Evolutionary conservation across 2,113 vertebrate species (phyloP).

Genomic region (Pseudorhombus dupliciocellatus): DNA sequence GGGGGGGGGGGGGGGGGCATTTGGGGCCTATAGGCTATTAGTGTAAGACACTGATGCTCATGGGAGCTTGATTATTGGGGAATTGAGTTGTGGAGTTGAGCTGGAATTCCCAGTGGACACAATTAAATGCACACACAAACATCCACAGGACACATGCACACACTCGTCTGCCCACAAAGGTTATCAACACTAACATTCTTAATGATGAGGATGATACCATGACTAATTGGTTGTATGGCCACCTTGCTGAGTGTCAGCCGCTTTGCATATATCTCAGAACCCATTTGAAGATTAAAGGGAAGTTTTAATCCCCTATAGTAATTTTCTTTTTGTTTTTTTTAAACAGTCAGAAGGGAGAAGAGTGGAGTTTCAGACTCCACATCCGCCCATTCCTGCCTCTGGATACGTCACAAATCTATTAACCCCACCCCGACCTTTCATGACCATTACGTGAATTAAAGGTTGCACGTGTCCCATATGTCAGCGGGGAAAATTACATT

Average conservation of each 20-base stretch:
- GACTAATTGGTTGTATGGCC: constrained; percentile 43
- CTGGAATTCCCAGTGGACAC: constrained; percentile 46
- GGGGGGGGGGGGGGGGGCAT: background rate
- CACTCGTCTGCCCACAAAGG: constrained; percentile 29
- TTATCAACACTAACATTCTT: constrained; percentile 38
- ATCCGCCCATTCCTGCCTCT: constrained; percentile 2
- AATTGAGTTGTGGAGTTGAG: constrained; percentile 33
- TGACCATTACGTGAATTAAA: constrained; percentile 38
- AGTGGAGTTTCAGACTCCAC: background rate
- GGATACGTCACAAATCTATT: constrained; percentile 43
- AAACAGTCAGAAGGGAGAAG: background rate
- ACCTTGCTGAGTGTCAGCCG: background rate
- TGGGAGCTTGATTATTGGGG: constrained; percentile 35
- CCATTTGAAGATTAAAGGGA: background rate
- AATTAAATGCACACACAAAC: constrained; percentile 57
- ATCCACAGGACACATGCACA: constrained; percentile 10
- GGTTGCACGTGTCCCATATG: constrained; percentile 31
- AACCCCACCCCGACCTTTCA: constrained; percentile 48
- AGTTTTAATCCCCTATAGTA: background rate
- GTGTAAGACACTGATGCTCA: background rate
- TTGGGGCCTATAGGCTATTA: background rate
- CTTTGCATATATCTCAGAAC: background rate
- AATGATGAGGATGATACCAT: constrained; percentile 43
- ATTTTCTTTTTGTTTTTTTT: background rate
- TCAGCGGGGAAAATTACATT: constrained; percentile 37